phyloP scores from a whole-genome alignment of 2,888 invertebrate species.

The Aelia acuminata region DNA sequence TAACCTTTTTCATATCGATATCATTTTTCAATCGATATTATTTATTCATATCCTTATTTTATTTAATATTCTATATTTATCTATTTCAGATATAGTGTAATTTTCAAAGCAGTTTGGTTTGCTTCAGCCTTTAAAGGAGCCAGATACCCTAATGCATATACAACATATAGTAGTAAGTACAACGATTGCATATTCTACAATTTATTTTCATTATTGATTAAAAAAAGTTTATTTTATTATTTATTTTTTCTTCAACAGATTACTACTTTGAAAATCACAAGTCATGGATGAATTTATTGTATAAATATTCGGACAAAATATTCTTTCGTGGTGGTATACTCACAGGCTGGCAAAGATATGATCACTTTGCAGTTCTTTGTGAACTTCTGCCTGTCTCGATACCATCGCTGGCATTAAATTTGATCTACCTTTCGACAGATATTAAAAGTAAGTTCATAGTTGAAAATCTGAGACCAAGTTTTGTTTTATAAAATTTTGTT shows the following conservation, averaged over 20 bases:
- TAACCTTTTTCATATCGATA: too few species aligned
- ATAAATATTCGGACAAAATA: slow-evolving; percentile 71
- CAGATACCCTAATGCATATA: slow-evolving; percentile 72
- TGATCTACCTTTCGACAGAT: slow-evolving; percentile 60
- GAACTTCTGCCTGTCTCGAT: slow-evolving; percentile 77
- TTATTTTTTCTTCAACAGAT: slow-evolving; percentile 66
- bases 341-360: slow-evolving; percentile 82
- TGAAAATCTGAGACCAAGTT: not conserved
- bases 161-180: slow-evolving; percentile 71
- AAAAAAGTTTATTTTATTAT: not conserved
- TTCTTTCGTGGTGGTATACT: slow-evolving; percentile 78
- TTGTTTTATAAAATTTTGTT: not conserved
- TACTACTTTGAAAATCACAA: slow-evolving; percentile 81
- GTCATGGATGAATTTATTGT: slow-evolving; percentile 78
- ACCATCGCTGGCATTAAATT: slow-evolving; percentile 74
- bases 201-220: slow-evolving; percentile 7
- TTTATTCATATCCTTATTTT: too few species aligned
- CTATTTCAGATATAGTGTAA: slow-evolving; percentile 63
- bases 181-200: not conserved
- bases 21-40: too few species aligned
- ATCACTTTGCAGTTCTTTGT: slow-evolving; percentile 77
- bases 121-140: slow-evolving; percentile 90
- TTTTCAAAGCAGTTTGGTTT: slow-evolving; percentile 82
- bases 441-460: slow-evolving; percentile 57
- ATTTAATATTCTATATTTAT: not conserved